A percentile compares a stretch with the other conserved stretches of the same genome.
These are phyloP conservation scores for Julus scandinavius DNA, from an alignment of 2,888 invertebrate species.

Conservation along the genomic window DNA sequence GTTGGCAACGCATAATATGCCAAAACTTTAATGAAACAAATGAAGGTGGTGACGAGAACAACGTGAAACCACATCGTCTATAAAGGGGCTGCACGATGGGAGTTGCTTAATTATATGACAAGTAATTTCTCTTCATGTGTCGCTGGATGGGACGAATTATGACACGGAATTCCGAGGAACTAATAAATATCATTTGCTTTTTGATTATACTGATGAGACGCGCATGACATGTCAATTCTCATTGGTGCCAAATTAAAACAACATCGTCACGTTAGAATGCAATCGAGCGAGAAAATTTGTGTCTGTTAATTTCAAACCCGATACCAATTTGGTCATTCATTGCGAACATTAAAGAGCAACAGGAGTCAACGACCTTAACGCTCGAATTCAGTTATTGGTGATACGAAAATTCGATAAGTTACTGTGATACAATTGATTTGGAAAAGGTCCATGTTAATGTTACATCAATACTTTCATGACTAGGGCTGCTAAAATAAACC, in stretches of 20 bases:
- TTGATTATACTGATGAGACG: conserved; percentile 28
- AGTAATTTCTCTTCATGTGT: not conserved
- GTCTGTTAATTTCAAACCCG: not conserved
- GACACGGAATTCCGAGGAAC: conserved; percentile 9
- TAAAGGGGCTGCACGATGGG: conserved; percentile 24
- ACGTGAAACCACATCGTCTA: not conserved
- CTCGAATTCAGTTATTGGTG: not conserved
- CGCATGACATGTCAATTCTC: conserved; percentile 15
- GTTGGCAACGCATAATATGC: conserved; percentile 26
- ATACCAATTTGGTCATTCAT: not conserved
- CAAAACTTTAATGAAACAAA: conserved; percentile 17
- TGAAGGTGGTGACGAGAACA: conserved; percentile 19
- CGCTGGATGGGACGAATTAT: conserved; percentile 20
- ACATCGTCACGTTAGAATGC: not conserved
- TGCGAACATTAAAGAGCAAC: not conserved
- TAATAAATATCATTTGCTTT: conserved; percentile 24
- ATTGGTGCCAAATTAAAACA: not conserved
- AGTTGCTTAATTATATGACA: conserved; percentile 29
- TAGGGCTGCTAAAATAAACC: not conserved
- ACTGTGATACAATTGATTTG: not conserved
- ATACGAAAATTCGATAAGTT: too few relatives aligned
- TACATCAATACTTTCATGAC: not conserved
- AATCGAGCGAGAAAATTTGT: not conserved
- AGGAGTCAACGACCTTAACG: conserved; percentile 1
- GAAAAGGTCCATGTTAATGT: not conserved